These are phyloP conservation scores for Melinaea menophilus DNA, from an alignment of 2,888 invertebrate genomes.

Conservation along the genomic window DNA sequence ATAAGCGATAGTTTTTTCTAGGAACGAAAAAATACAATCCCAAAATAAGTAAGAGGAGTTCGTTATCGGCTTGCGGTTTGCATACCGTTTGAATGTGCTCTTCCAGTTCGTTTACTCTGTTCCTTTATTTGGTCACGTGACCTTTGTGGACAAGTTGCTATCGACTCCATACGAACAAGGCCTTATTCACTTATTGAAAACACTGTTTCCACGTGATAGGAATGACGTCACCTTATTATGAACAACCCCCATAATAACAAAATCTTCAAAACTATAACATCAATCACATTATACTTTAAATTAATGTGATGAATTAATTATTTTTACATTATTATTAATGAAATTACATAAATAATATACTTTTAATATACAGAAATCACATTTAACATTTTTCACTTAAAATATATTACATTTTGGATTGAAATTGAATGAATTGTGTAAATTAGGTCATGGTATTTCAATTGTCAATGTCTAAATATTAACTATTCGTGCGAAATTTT, in stretches of 20 bases:
- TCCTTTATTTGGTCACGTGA: slow-evolving; percentile 17
- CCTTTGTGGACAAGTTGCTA: slow-evolving; percentile 15
- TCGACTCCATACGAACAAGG: slow-evolving; percentile 12
- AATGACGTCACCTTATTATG: too few relatives aligned
- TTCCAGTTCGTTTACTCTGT: slow-evolving; percentile 13
- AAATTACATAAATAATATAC: too few relatives aligned
- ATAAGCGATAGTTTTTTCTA: neutral
- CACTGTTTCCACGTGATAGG: neutral
- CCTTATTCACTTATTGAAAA: slow-evolving; percentile 19
- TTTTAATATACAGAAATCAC: too few relatives aligned
- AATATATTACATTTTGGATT: too few relatives aligned
- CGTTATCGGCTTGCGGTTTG: slow-evolving; percentile 10
- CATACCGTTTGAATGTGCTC: neutral
- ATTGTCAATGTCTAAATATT: neutral
- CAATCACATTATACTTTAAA: too few relatives aligned
- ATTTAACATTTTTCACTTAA: too few relatives aligned
- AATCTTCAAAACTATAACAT: too few relatives aligned
- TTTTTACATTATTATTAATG: too few relatives aligned
- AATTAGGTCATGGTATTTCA: neutral
- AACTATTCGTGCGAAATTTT: neutral
- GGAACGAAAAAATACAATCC: neutral
- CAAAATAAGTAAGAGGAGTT: slow-evolving; percentile 5
- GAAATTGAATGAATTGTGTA: neutral
- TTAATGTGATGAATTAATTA: too few relatives aligned
- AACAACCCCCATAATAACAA: too few relatives aligned